Evolutionary conservation across 2,888 invertebrate genomes (phyloP), one percentile per base, ranked within the genome.

Genomic region (Siphlonurus alternatus): DNA sequence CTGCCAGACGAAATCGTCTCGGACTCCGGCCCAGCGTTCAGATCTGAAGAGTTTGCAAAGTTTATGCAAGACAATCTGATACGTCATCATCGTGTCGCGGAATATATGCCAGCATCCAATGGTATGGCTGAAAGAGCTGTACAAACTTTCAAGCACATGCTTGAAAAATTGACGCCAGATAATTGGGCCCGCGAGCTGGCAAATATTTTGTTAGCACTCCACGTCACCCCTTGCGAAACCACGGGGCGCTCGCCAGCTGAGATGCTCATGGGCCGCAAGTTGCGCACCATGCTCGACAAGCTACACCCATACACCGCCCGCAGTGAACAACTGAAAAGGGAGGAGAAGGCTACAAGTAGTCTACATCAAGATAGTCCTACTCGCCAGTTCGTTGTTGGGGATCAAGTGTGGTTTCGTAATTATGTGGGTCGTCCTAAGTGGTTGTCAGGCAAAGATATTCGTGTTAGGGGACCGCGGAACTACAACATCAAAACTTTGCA

Each of bases 1-100:
- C 53, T 71, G 15, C 71, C 70, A 2, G 67, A 68, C 25, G 65
- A 61, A 7, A 38, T 71, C 2, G 70, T 70, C 0, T 67, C 69
- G 7, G 71, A 72, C 64, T 71, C 71, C 65, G 69, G 69, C 7
- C 66, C 70, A 19, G 66, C 66, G n/a, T 72, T 73, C 64, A 66
- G 59, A 18, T 67, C 68, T 2, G 63, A 62, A 23, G 70, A 71
- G 61, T 71, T 71, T 61, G 53, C 64, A 25, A 53, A 66, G 19
- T 71, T 69, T 64, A 66, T 66, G 25, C n/a, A 63, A 18, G 53
- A n/a, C 1, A 69, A 69, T 63, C 67, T 68, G n/a, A 68, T 70
- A 24, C 51, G 66, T 60, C 65, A 61, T 24, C 61, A 63, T n/a
- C 65, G 62, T 59, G 61, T 67, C 18, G 67, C 70, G 24, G 70